phyloP scores from a whole-genome alignment of 37 sponge, comb jelly and placozoan species.

The Spongia lamella region DNA sequence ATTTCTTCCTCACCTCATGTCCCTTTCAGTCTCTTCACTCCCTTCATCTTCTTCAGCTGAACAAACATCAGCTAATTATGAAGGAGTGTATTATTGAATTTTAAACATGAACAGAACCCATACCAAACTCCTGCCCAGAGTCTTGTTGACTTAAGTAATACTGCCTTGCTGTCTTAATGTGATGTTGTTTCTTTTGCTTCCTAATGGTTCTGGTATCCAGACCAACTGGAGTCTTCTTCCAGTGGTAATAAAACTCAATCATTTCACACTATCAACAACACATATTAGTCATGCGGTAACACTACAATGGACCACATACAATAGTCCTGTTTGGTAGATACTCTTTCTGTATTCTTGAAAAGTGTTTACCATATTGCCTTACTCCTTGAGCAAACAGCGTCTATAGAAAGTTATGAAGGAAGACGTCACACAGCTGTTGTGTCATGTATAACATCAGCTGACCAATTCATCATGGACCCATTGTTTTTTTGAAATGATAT shows the following conservation, averaged over 20 bases:
- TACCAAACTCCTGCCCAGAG: no score
- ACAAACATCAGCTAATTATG: no score
- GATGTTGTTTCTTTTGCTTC: conserved; percentile 61
- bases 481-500: conserved; percentile 44
- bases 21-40: no score
- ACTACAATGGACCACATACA: conserved; percentile 29
- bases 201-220: conserved; percentile 63
- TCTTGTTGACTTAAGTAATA: no score
- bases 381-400: conserved; percentile 75
- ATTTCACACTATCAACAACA: conserved; percentile 48
- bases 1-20: no score
- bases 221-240: conserved; percentile 83
- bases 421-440: not conserved
- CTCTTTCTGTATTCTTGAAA: conserved; percentile 72
- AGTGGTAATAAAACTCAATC: conserved; percentile 71
- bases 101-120: no score
- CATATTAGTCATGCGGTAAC: conserved; percentile 11
- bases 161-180: conserved; percentile 25
- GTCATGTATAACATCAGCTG: not conserved
- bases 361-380: conserved; percentile 85
- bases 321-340: conserved; percentile 56
- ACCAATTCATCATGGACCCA: conserved; percentile 73
- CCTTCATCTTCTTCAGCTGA: no score
- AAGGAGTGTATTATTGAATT: no score
- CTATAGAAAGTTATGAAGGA: conserved; percentile 32